Evolutionary conservation across 2,888 invertebrate genomes (phyloP).

Genomic region (Rhaphigaster nebulosa): DNA sequence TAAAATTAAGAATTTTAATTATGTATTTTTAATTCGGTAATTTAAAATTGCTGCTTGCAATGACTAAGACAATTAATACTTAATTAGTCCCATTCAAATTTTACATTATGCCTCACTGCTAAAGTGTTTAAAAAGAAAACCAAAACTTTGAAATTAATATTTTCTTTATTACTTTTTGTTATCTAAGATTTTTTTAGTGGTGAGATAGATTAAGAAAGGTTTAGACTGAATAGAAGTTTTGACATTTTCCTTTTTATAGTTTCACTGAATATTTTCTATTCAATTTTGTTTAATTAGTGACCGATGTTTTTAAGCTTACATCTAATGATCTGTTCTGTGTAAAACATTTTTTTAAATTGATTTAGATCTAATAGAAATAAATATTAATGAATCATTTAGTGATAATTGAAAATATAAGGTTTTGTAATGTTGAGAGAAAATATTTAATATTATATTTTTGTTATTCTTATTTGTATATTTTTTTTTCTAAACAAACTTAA

Average conservation of each 20-base stretch:
- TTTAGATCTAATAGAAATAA: constrained; percentile 16
- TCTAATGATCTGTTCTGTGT: constrained; percentile 17
- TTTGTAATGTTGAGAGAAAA: neutral
- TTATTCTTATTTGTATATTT: constrained; percentile 40
- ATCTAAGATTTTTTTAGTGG: neutral
- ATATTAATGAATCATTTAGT: neutral
- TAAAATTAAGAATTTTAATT: no score
- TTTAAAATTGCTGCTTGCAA: neutral
- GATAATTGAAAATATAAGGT: neutral
- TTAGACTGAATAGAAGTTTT: neutral
- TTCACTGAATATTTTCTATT: neutral
- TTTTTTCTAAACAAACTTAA: neutral
- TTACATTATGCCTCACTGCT: neutral
- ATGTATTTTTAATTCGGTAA: neutral
- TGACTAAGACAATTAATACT: neutral
- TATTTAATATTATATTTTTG: constrained; percentile 34
- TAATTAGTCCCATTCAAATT: neutral
- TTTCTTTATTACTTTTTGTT: neutral
- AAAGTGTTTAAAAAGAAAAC: neutral
- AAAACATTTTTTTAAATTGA: neutral
- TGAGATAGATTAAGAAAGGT: neutral
- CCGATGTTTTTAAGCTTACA: neutral
- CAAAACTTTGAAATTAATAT: neutral
- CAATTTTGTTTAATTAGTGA: neutral
- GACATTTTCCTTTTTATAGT: neutral